phyloP scores from a whole-genome alignment of 2,797 vertebrate genomes.

The Sebastes oblongus region DNA sequence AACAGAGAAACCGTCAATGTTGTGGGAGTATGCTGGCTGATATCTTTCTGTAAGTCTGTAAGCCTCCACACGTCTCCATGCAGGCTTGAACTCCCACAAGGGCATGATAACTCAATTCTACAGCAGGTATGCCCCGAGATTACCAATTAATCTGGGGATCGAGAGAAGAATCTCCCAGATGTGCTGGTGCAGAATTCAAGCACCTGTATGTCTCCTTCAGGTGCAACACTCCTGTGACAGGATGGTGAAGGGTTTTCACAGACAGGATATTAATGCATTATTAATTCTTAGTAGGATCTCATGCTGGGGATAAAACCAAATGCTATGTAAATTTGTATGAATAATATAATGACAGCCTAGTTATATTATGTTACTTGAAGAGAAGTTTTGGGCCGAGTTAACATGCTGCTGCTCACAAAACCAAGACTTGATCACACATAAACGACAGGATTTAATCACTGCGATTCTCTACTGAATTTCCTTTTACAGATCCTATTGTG shows the following conservation, averaged over 20 bases:
- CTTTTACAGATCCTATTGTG: slow-evolving; percentile 9
- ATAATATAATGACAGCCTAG: background rate
- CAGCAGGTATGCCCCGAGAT: slow-evolving; percentile 31
- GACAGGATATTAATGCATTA: background rate
- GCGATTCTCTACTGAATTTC: slow-evolving; percentile 6
- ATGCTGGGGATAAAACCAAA: background rate
- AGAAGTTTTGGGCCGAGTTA: background rate
- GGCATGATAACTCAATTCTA: slow-evolving; percentile 52
- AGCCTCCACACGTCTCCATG: slow-evolving; percentile 36
- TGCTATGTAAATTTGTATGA: background rate
- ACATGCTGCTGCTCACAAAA: background rate
- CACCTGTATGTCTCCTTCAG: slow-evolving; percentile 21
- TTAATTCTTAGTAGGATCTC: background rate
- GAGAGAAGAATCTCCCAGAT: slow-evolving; percentile 56
- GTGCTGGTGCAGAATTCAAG: slow-evolving; percentile 42
- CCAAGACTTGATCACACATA: slow-evolving; percentile 1
- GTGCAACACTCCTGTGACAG: slow-evolving; percentile 2
- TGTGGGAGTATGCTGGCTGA: slow-evolving; percentile 34
- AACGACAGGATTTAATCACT: background rate
- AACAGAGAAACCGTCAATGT: background rate
- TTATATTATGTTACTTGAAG: background rate
- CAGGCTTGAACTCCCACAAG: slow-evolving; percentile 47
- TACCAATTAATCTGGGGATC: slow-evolving; percentile 48
- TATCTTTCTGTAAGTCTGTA: slow-evolving; percentile 7
- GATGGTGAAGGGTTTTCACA: background rate